Base-by-base conservation (phyloP, 2,888 invertebrate genomes). In the Smittia sp. region DNA sequence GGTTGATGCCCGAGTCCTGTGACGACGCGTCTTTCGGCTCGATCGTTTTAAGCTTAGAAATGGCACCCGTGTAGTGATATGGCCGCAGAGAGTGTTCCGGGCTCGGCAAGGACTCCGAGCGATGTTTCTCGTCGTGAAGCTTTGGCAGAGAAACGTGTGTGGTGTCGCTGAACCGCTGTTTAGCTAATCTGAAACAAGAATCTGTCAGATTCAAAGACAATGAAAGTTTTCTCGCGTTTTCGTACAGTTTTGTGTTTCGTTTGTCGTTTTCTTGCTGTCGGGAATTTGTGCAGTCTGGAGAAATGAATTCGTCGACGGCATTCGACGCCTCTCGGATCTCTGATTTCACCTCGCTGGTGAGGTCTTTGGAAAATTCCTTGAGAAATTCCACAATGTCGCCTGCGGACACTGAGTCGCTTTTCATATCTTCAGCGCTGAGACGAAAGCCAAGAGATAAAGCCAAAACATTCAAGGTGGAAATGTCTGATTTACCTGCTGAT, bases 311-410 rank as follows among this genome's bases (percentile, higher is more conserved):
- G 76, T 91, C 90, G 1, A 91, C 91, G 63, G 90, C 89, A 79
- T 85, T 89, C 0, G 89, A 89, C 81, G 89, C 88, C 79, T 89
- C 90, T 66, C 90, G 85, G 75, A 90, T 90, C 80, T 91, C 91
- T 3, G 89, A 89, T 79, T 90, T 92, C 20, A 92, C 89, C 82
- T 91, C 90, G 70, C 89, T 90, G 7, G 90, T 90, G 88, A 91
- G 90, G 79, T 90, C 89, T 78, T 86, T 88, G 0, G 91, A 90
- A 79, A 90, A 88, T 76, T 90, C 91, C 85, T 90, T 90, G 66
- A 92, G 81, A 80, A 91, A 91, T 79, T 90, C 89, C 0, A 91
- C 90, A 62, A 91, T 90, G 78, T 91, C 89, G 79, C 88, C 87
- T 0, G 90, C 89, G 41, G 90, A 90, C 74, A 90, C 89, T 0